Base-by-base conservation (phyloP, 2,797 vertebrate species). In the Picus viridis region DNA sequence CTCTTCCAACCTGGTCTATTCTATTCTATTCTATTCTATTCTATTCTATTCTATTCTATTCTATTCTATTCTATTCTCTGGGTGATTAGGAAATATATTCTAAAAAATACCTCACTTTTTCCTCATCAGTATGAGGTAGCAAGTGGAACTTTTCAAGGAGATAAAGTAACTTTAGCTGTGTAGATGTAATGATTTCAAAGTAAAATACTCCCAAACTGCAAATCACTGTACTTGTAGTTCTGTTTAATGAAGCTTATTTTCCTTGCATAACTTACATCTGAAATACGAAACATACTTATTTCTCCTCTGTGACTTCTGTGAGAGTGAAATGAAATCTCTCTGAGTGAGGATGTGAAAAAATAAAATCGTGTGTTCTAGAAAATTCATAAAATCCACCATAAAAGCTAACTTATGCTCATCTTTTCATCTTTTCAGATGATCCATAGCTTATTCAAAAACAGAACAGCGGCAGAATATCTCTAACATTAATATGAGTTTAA, bases 181-280 rank as follows among this genome's bases (percentile, higher is more conserved):
- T 93, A 95, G 92, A 94, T 97, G 94, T 97, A 96, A 97, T 90
- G 83, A 95, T 95, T 96, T 93, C 70, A 88, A 86, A 97, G 68
- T 57, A 96, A 97, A 96, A 75, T 83, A 90, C 69, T 97, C 95
- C 94, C 95, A 86, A 93, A 90, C 68, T 71, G 71, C 96, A 98
- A 94, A 96, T 96, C 90, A 78, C 86, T 90, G 51, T 93, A 95
- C 95, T 95, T 95, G 89, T 93, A 93, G 62, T 73, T 93, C 93
- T 94, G 85, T 92, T 96, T 97, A 97, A 97, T 96, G 96, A 96
- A 94, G 80, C 73, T 96, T 94, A 75, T 97, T 96, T 97, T 94
- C 85, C 77, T 95, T 94, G 71, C 88, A 82, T 93, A 97, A 95
- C 85, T 96, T 96, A 96, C 59, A 90, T 89, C 77, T 69, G 83